Evolutionary conservation across 2,113 vertebrate genomes (phyloP), one percentile per base, ranked within the genome.

Genomic region (Mystacornis crossleyi): DNA sequence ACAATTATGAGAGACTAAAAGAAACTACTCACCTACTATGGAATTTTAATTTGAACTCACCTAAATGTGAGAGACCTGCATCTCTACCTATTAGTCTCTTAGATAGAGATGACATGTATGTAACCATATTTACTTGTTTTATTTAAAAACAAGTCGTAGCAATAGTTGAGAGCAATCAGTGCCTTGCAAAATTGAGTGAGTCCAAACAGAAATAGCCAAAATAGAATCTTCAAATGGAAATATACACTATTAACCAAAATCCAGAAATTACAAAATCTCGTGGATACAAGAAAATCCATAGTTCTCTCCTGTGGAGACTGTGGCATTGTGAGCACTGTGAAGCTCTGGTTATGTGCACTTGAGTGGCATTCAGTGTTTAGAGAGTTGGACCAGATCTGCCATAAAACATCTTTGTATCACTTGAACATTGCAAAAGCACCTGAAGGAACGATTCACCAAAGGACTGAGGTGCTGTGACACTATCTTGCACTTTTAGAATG

Each of bases 251-350:
- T 45, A 66, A 66, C 28, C 34, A 40, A 71, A 86, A 42, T 20
- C 14, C 24, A 77, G 40, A 57, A 48, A 75, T 72, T 31, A 69
- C 33, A 69, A 86, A 57, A 62, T 29, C 42, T 43, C 33, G 18
- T 81, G 77, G 33, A 13, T 33, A 42, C 16, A 38, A 38, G 17
- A 48, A 62, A 66, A 70, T 23, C 19, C 28, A 2, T 12, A 28
- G 60, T 19, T 84, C 24, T 65, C 58, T 81, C 36, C 31, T 65
- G 0, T 4, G 16, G 20, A 72, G 33, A 14, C 25, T 36, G 24
- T 0, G 0, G 20, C 1, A 4, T 26, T 20, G 31, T 50, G 25
- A 88, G 19, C 61, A 31, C n/a, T 0, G 0, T 50, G 75, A 75
- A 60, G 23, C 43, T 60, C 60, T 60, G 36, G 14, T 54, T 64